Base-by-base conservation (phyloP, 1,140 invertebrate species). In the Pseudachorutes palmiensis region DNA sequence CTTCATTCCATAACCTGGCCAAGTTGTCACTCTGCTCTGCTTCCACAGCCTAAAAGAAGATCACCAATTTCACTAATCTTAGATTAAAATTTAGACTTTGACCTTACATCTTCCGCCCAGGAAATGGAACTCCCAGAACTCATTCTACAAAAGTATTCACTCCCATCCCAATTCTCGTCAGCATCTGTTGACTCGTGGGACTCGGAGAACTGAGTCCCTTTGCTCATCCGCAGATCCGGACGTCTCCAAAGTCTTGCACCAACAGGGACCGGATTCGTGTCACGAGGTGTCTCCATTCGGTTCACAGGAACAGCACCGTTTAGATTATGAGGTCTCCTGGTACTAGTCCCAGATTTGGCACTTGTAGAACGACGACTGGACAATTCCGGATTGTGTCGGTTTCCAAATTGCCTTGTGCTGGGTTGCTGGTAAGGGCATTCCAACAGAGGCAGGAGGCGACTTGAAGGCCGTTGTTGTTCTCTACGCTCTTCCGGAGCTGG, bases 111-210 rank as follows among this genome's bases (percentile, higher is more conserved):
- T 19, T 55, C 51, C 5, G 51, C 51, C 51, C 51, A 55, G 24
- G 51, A 55, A 55, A 55, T 55, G 9, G 51, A 55, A 26, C 51
- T 55, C 24, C 12, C 51, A 5, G 51, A 55, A 55, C 51, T 55
- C 3, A 55, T 12, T 14, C 14, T 5, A 55, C 51, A 55, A 3
- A 14, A 12, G 51, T 24, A 16, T 24, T 55, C 51, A 26, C 51
- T 16, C 9, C 24, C 24, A 24, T 55, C 51, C 9, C 36, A 45
- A 45, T 9, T 45, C 9, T 45, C 36, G 9, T 55, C 51, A 24
- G 24, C 24, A 22, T 55, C 51, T 14, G 14, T 24, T 5, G 9
- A 9, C 24, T 55, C 51, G 24, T 55, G 51, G 51, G 51, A 16
- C 51, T 55, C 51, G 24, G 9, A 5, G 12, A 55, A 22, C 12